Conservation (phyloP, 1,140 invertebrate species). For the Medauroidea extradentata region DNA sequence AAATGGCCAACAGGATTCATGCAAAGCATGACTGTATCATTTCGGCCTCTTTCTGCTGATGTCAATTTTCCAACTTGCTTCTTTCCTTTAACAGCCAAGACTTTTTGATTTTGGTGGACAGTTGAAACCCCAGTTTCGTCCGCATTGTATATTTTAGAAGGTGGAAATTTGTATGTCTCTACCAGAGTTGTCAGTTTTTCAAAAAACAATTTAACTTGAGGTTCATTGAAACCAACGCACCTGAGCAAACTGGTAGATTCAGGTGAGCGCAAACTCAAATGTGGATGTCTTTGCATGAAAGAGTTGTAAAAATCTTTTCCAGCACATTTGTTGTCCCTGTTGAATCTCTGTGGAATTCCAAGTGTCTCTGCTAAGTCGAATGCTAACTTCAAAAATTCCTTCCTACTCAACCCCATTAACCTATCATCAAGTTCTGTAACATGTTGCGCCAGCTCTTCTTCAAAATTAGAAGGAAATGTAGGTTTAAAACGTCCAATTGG, state of each 20-base stretch:
- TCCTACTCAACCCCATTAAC: too few species aligned
- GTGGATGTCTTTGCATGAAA: constrained; percentile 42
- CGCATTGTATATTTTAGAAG: constrained; percentile 40
- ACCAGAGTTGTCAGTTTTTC: constrained; percentile 24
- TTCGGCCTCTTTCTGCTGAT: constrained; percentile 41
- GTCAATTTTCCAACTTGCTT: constrained; percentile 41
- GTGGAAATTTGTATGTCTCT: constrained; percentile 28
- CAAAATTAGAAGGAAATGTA: too few species aligned
- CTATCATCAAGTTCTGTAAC: too few species aligned
- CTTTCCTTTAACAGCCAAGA: constrained; percentile 35
- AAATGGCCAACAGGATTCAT: constrained; percentile 31
- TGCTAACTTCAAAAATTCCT: not conserved
- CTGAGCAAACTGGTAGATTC: constrained; percentile 40
- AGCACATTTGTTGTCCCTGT: constrained; percentile 9
- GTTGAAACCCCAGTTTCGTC: constrained; percentile 42
- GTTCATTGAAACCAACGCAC: constrained; percentile 37
- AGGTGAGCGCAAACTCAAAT: constrained; percentile 37
- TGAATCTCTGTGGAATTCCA: constrained; percentile 7
- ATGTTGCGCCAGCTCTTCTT: too few species aligned
- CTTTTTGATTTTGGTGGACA: constrained; percentile 32
- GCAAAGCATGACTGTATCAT: constrained; percentile 39
- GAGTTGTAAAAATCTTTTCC: constrained; percentile 36
- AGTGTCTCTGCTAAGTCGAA: constrained; percentile 9
- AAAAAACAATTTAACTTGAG: constrained; percentile 32
- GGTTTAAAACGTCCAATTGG: too few species aligned